Percentiles rank a stretch among this genome's conserved stretches.
Conservation (phyloP, 2,113 vertebrate species). For the Terrapene triunguis region DNA sequence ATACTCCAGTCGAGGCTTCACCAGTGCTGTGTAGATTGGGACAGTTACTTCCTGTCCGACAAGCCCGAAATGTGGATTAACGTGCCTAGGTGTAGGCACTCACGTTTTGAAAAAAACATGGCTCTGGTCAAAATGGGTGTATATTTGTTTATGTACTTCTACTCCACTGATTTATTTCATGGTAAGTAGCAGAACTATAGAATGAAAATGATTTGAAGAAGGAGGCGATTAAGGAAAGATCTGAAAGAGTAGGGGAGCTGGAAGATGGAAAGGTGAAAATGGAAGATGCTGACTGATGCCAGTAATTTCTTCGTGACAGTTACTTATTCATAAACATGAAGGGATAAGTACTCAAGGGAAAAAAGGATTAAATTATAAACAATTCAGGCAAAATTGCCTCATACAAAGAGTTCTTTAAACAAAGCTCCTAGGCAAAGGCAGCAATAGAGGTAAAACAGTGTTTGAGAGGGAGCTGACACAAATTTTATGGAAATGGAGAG, state of each 20-base stretch:
- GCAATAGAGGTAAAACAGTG: not conserved
- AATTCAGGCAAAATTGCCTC: not conserved
- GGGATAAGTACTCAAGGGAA: slow-evolving; percentile 8
- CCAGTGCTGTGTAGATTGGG: not conserved
- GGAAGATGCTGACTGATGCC: slow-evolving; percentile 22
- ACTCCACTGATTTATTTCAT: not conserved
- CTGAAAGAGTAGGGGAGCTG: not conserved
- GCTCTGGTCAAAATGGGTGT: not conserved
- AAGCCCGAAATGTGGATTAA: not conserved
- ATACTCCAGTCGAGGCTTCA: not conserved
- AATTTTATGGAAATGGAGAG: not conserved
- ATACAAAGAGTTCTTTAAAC: not conserved
- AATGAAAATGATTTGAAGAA: not conserved
- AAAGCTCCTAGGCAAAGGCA: not conserved
- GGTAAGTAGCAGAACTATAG: not conserved
- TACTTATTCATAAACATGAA: slow-evolving; percentile 58
- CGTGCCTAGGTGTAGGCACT: not conserved
- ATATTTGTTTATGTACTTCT: not conserved
- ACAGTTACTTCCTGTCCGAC: not conserved
- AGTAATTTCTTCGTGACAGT: not conserved
- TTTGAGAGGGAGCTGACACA: not conserved
- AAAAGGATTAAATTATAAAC: slow-evolving; percentile 36
- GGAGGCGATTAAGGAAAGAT: not conserved
- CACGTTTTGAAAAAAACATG: accelerated
- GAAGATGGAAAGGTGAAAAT: not conserved